Base-by-base conservation (phyloP, 2,113 vertebrate genomes). In the Plotosus lineatus region DNA sequence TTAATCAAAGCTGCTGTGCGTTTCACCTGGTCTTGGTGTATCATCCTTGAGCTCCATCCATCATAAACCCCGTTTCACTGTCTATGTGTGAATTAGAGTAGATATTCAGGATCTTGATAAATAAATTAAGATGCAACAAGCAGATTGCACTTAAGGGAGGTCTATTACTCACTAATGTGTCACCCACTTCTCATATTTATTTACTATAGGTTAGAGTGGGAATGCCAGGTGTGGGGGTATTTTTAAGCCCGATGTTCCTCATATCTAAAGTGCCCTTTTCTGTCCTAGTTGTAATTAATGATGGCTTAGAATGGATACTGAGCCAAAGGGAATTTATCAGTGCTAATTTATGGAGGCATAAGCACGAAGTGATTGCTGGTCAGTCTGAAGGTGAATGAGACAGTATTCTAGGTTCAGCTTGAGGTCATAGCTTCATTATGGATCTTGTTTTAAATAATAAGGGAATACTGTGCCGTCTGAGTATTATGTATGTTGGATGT, bases 1-100 rank as follows among this genome's bases (percentile, higher is more conserved):
- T 95, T 94, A 94, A 94, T 95, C 93, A 94, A 94, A 93, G 88
- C 81, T 86, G 83, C 83, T 0, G 0, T 90, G 0, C 89, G 91
- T 89, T 90, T 93, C 90, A 89, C 90, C 78, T 82, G 23, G 81
- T 87, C 83, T 92, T 44, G 69, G 90, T 91, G 89, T 90, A 88
- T 90, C 91, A 77, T 78, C 80, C 88, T 83, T 88, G 75, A 82
- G 88, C 88, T 89, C 94, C 93, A 95, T 94, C 93, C 92, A 94
- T 95, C 93, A 94, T 94, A 92, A 93, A 92, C 87, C 77, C n/a
- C 19, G 80, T 71, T 79, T 36, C n/a, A n/a, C 75, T 68, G 31
- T 11, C 58, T 36, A 50, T 58, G 66, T 56, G 69, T 46, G 82
- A 46, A 50, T 38, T 33, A 21, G 90, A 92, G 90, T 83, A 90